Base-by-base conservation (phyloP, 2,113 vertebrate genomes). In the Catharus minimus region DNA sequence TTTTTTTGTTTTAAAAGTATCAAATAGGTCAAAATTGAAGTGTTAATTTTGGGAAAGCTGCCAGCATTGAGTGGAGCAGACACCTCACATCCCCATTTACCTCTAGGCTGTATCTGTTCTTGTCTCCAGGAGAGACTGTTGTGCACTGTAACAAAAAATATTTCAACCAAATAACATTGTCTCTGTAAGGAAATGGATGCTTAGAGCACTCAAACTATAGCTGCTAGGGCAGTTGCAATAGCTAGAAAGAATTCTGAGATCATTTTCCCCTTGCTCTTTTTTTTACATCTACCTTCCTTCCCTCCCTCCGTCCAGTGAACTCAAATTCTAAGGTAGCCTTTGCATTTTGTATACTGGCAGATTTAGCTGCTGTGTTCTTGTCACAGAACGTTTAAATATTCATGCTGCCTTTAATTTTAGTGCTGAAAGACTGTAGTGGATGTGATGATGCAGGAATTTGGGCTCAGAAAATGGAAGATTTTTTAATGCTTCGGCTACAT, bases 361-460 rank as follows among this genome's bases (percentile, higher is more conserved):
- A 46, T 76, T 81, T 86, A 77, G 47, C 43, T 80, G 30, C 60
- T 81, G 75, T 13, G 28, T 82, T 88, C 79, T 93, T 78, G 78
- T 88, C 56, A 61, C 23, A 92, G 91, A 92, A 60, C 46, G 72
- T 81, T 96, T 92, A 53, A 90, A 68, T 92, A 91, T 74, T 78
- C 79, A 95, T 81, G 52, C 38, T 68, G 58, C 32, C 92, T 92
- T 94, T 92, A 71, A 64, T 94, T 72, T 82, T 65, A 64, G 61
- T 80, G 44, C 84, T 94, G 82, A 46, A 84, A 87, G 27, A 39
- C 77, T 93, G 76, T 60, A 93, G 93, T 64, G 85, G 64, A 66
- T 79, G 90, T 4, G 12, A 67, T 73, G 62, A 77, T 90, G 83
- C 46, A 71, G 66, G 36, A 89, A 52, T 69, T 56, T 78, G 60